Percentiles rank a stretch among this genome's conserved stretches.
These are phyloP conservation scores for Ochropacha duplaris DNA, from an alignment of 2,888 invertebrate genomes.

Conservation along the genomic window DNA sequence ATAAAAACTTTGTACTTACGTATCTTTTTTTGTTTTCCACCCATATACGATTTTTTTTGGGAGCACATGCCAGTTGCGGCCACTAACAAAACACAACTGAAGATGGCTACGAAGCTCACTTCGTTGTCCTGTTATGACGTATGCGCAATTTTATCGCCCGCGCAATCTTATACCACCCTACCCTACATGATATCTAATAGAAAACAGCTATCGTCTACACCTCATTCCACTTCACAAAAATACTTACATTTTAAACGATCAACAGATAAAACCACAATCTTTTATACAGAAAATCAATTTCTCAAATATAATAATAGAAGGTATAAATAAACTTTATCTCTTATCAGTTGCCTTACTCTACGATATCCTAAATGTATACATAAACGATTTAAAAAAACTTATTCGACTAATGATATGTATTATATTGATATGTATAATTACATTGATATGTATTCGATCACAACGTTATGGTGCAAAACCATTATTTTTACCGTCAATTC, in stretches of 20 bases:
- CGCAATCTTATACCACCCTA: too few species aligned
- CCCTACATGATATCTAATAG: too few species aligned
- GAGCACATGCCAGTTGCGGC: too few species aligned
- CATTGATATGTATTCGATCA: slow-evolving; percentile 64
- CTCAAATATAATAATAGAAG: neutral
- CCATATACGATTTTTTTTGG: too few species aligned
- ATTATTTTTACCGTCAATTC: slow-evolving; percentile 10
- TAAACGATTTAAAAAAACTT: slow-evolving; percentile 75
- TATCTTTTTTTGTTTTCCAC: too few species aligned
- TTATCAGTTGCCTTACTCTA: slow-evolving; percentile 51
- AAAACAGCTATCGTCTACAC: neutral
- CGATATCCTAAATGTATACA: slow-evolving; percentile 71
- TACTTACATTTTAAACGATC: neutral
- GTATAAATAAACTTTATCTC: slow-evolving; percentile 51
- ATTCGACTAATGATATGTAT: slow-evolving; percentile 70
- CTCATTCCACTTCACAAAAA: neutral
- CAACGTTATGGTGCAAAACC: slow-evolving; percentile 45
- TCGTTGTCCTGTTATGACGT: too few species aligned
- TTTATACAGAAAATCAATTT: neutral
- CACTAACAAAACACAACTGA: too few species aligned
- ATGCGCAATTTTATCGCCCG: too few species aligned
- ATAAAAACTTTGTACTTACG: too few species aligned
- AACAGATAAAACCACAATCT: neutral
- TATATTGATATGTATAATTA: slow-evolving; percentile 54
- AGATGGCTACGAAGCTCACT: too few species aligned